Evolutionary conservation across 1,140 invertebrate species (phyloP).

Genomic region (Psix sp.): DNA sequence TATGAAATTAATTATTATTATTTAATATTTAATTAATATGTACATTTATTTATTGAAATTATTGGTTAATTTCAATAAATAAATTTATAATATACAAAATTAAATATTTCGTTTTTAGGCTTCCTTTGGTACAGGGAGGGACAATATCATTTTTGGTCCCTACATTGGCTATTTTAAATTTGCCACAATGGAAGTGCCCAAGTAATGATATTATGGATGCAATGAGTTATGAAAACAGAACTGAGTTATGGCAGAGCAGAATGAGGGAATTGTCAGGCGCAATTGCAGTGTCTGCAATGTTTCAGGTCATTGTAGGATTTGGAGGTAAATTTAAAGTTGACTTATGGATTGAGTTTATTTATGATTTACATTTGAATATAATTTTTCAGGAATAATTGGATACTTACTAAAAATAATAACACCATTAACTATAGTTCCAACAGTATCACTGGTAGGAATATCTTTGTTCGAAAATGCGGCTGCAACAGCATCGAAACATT

Average conservation of each 20-base stretch:
- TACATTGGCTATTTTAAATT: conserved; percentile 87
- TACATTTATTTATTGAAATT: conserved; percentile 13
- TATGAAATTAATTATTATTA: conserved; percentile 5
- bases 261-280: conserved; percentile 91
- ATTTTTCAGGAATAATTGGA: conserved; percentile 82
- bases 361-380: neutral
- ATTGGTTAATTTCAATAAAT: conserved; percentile 20
- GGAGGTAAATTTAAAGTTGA: conserved; percentile 69
- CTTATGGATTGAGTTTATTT: neutral
- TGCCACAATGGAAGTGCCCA: conserved; percentile 89
- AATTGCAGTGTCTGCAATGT: conserved; percentile 87
- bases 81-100: neutral
- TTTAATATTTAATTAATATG: neutral
- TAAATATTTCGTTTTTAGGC: conserved; percentile 71
- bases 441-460: conserved; percentile 87
- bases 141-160: conserved; percentile 92
- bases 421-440: conserved; percentile 88
- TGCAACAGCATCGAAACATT: conserved; percentile 85
- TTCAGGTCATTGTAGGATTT: conserved; percentile 86
- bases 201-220: conserved; percentile 73
- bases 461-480: conserved; percentile 88
- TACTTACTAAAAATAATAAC: conserved; percentile 85
- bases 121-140: conserved; percentile 86
- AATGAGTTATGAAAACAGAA: conserved; percentile 79
- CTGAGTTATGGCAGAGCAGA: conserved; percentile 85